Evolutionary conservation across 1,140 invertebrate genomes (phyloP), one percentile per base, ranked within the genome.

Genomic region (Periplaneta americana): DNA sequence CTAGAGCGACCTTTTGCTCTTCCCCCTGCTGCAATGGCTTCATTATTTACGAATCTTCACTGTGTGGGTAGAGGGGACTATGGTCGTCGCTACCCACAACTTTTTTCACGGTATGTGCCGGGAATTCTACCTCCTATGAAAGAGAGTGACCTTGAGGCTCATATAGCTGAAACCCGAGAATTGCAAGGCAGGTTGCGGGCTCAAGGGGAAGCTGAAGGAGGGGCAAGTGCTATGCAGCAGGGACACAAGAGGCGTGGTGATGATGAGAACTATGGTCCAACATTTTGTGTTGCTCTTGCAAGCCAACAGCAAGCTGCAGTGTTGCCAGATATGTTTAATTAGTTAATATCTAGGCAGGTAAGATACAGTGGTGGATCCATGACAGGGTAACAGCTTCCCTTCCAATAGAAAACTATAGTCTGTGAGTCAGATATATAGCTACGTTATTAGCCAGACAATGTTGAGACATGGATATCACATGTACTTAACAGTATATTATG

Each of bases 71-170:
- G 57, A 34, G 81, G 81, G 9, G 74, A 80, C 31, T 82, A 82
- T 28, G 33, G 82, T 39, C 82, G 34, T 32, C 82, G 75, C 4
- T 82, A 78, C 33, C 37, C 82, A 17, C 2, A 74, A 32, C 34
- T 82, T 18, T 82, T 82, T 39, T 34, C 82, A 31, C 78, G 82
- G 17, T 82, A 82, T n/a, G 79, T 82, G 66, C 82, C 82, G 17
- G 75, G 75, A 22, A 37, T 82, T 39, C 74, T 82, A 18, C 82
- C 82, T 8, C 82, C 82, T 9, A 82, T 82, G 82, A 39, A 80
- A 76, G 78, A 80, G 34, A 66, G 66, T 31, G 82, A 82, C 28
- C 74, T 82, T 22, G 78, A 75, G n/a, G 66, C 66, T 3, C 79
- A 82, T 34, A 82, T 82, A 13, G 34, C 36, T 37, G 82, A 80